Percentiles rank a stretch among this genome's conserved stretches.
phyloP scores from a whole-genome alignment of 2,888 invertebrate genomes.

The Scelioninae gen. 1 region DNA sequence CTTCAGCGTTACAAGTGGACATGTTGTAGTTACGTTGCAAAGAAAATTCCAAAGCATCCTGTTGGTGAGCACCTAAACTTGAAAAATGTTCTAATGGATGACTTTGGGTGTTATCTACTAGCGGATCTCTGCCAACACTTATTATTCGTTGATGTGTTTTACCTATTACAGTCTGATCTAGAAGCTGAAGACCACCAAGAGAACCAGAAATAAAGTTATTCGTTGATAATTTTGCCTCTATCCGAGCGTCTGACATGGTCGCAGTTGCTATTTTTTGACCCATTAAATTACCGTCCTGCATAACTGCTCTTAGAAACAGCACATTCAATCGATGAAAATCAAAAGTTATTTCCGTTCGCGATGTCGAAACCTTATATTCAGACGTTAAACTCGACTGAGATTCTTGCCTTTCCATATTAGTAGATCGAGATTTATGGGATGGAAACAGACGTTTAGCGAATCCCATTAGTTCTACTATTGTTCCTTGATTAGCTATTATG shows the following conservation, averaged over 20 bases:
- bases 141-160: conserved; percentile 93
- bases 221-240: conserved; percentile 92
- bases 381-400: conserved; percentile 77
- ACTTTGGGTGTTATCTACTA: conserved; percentile 85
- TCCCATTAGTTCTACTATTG: conserved; percentile 96
- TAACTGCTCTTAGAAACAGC: conserved; percentile 91
- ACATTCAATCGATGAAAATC: conserved; percentile 97
- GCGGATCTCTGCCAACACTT: conserved; percentile 91
- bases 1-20: conserved; percentile 72
- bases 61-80: conserved; percentile 79
- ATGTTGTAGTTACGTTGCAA: conserved; percentile 81
- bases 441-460: conserved; percentile 91
- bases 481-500: conserved; percentile 98
- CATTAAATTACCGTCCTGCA: conserved; percentile 88
- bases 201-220: conserved; percentile 90
- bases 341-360: conserved; percentile 93
- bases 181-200: conserved; percentile 94
- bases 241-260: conserved; percentile 95
- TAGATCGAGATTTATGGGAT: conserved; percentile 72
- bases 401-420: conserved; percentile 76
- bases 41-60: conserved; percentile 86
- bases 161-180: conserved; percentile 94
- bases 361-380: conserved; percentile 77
- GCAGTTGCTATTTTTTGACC: conserved; percentile 97
- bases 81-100: conserved; percentile 80